Evolutionary conservation across 2,888 invertebrate genomes (phyloP), one percentile per base, ranked within the genome.

Genomic region (Clitarchus hookeri): DNA sequence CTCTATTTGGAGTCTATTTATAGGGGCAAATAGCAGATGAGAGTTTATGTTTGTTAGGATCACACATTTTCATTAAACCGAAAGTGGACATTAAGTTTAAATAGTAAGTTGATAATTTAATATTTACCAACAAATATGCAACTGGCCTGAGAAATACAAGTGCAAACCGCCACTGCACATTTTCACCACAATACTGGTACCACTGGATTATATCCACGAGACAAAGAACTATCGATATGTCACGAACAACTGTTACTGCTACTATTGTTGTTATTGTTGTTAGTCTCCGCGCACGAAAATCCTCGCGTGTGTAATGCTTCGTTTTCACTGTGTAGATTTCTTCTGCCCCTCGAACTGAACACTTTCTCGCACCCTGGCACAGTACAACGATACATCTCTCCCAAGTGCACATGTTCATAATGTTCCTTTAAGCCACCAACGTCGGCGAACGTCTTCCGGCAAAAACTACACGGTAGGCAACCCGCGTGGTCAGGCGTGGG

Each of bases 311-410:
- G 94, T 44, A 94, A 90, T 87, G 92, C 91, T 88, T 95, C 95
- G 89, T 95, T 94, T 89, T 96, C 95, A 87, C 95, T 94, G 91
- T 97, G 97, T 84, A 95, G 93, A 90, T 96, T 96, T 87, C 97
- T 93, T 88, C 95, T 95, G 88, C 96, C 96, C 89, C 95, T 93
- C 19, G 96, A 96, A 87, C 95, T 94, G 91, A 97, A 97, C 84
- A 96, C 95, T 89, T 96, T 95, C 84, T 94, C 95, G 91, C 97
- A 96, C 23, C 96, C 96, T 87, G 93, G 94, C 84, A 96, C 93
- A n/a, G 95, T 94, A 92, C 97, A 97, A 88, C 94, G 93, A 89
- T 95, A 95, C 92, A 96, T 94, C 87, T 96, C 95, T 88, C 91
- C 90, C 13, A 84, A 91, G 90, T 96, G 96, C 84, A 93, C 92